Evolutionary conservation across 2,888 invertebrate species (phyloP).

Genomic region (Trichogramma dendrolimi): DNA sequence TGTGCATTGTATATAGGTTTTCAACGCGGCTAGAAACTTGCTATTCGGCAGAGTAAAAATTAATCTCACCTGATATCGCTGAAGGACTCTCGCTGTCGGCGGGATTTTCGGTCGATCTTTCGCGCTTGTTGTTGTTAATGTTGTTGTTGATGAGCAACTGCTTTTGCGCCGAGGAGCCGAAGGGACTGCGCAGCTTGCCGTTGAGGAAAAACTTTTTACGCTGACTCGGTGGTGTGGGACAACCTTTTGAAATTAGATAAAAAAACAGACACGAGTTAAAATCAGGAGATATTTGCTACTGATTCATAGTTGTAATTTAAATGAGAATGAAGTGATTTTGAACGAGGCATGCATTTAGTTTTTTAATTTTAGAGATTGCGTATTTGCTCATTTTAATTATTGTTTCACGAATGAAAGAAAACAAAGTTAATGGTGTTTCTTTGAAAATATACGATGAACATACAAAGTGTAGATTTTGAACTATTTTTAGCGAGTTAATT

Average conservation of each 20-base stretch:
- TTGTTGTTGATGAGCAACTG: too few species aligned
- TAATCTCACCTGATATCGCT: conserved; percentile 65
- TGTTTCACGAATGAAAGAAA: neutral
- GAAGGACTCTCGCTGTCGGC: conserved; percentile 56
- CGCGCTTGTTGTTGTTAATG: conserved; percentile 34
- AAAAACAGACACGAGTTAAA: conserved; percentile 1
- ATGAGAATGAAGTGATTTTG: conserved; percentile 1
- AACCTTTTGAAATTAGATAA: conserved; percentile 48
- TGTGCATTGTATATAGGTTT: too few species aligned
- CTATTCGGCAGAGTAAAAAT: neutral
- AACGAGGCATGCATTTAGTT: too few species aligned
- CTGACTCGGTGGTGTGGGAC: conserved; percentile 75
- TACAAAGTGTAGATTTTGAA: too few species aligned
- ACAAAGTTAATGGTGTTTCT: neutral
- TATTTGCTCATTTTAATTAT: neutral
- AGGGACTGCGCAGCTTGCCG: conserved; percentile 75
- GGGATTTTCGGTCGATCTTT: conserved; percentile 4
- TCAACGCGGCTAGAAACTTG: too few species aligned
- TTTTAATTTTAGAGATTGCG: too few species aligned
- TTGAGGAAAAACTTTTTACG: conserved; percentile 78
- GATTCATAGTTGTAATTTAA: neutral
- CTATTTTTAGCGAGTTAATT: too few species aligned
- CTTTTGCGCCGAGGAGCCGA: conserved; percentile 53
- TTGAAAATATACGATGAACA: neutral
- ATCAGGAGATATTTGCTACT: neutral